Evolutionary conservation across 2,797 vertebrate genomes (phyloP).

Genomic region (Pteronotus mesoamericanus): DNA sequence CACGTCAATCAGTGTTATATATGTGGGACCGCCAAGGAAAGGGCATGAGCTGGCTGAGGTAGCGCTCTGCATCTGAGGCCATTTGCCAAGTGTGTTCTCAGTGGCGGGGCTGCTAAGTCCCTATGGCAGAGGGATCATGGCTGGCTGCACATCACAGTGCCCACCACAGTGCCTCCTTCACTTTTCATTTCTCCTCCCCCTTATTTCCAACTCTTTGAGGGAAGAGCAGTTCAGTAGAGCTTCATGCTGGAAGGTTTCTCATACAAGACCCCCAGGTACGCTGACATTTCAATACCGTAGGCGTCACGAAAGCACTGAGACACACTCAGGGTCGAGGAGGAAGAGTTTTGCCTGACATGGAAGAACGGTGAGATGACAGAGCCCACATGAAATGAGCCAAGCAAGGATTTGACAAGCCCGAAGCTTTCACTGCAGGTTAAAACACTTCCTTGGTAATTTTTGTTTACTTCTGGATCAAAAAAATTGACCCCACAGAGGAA

Average conservation of each 20-base stretch:
- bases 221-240: not conserved
- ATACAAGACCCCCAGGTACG: not conserved
- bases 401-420: not conserved
- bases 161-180: not conserved
- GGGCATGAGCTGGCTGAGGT: not conserved
- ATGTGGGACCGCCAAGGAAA: not conserved
- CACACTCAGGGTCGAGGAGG: not conserved
- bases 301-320: not conserved
- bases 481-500: not conserved
- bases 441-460: not conserved
- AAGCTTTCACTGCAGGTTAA: not conserved
- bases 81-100: not conserved
- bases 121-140: not conserved
- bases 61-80: not conserved
- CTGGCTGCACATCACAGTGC: not conserved
- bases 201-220: not conserved
- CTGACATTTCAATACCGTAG: not conserved
- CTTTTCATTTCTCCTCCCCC: not conserved
- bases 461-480: not conserved
- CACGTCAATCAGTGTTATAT: fast-evolving
- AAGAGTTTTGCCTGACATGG: fast-evolving
- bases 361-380: not conserved
- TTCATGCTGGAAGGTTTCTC: not conserved
- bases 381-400: not conserved
- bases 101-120: not conserved